Conservation (phyloP, 2,888 invertebrate species). For the Ophion costatus region DNA sequence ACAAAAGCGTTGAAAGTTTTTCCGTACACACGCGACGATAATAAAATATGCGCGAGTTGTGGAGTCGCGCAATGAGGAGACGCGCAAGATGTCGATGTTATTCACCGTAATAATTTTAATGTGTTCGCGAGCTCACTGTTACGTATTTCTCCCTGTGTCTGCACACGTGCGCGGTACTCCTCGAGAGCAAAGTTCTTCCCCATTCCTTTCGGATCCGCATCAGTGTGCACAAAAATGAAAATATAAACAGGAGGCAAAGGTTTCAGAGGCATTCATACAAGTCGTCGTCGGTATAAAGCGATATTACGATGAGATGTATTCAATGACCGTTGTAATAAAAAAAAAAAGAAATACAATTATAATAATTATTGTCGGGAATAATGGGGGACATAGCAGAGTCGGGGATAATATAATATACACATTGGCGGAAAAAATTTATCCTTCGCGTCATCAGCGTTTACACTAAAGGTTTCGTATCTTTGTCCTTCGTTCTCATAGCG, state of each 20-base stretch:
- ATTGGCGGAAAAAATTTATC: conserved; percentile 57
- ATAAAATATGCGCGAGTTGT: conserved; percentile 38
- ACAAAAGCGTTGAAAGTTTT: conserved; percentile 48
- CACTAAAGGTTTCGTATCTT: conserved; percentile 38
- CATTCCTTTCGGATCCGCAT: conserved; percentile 46
- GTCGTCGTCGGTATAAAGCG: conserved; percentile 49
- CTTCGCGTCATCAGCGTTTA: conserved; percentile 19
- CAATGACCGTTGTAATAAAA: conserved; percentile 65
- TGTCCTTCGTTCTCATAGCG: conserved; percentile 38
- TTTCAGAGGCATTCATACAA: conserved; percentile 37
- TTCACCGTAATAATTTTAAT: conserved; percentile 50
- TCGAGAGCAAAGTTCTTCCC: conserved; percentile 5
- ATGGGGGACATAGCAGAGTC: conserved; percentile 2
- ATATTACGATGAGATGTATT: conserved; percentile 56
- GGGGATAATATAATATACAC: conserved; percentile 29
- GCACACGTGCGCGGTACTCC: conserved; percentile 2
- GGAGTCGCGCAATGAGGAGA: conserved; percentile 32
- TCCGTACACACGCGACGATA: conserved; percentile 9
- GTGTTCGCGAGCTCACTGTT: conserved; percentile 41
- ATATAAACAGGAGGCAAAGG: conserved; percentile 18
- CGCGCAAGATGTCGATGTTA: conserved; percentile 51
- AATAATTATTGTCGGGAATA: conserved; percentile 45
- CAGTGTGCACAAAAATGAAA: conserved; percentile 43
- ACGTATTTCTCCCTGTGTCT: neutral
- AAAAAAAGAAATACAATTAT: conserved; percentile 39